These are phyloP conservation scores for Equus przewalskii DNA, from an alignment of 2,113 vertebrate species.

Conservation along the genomic window DNA sequence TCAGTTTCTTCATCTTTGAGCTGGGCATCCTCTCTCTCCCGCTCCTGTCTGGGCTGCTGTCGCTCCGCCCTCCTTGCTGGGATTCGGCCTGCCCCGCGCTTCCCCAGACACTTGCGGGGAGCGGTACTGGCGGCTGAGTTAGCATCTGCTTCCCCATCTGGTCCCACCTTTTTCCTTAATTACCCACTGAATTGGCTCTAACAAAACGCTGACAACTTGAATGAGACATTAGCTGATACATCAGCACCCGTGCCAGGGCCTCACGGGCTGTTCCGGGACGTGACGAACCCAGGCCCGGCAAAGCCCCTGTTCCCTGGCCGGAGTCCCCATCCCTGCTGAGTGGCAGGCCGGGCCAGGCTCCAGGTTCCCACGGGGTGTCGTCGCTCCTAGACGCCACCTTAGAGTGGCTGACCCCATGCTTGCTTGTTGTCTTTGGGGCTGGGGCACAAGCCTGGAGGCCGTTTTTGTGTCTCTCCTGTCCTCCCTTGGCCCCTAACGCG, in stretches of 20 bases:
- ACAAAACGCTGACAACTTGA: conserved; percentile 84
- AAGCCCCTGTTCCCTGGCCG: not conserved
- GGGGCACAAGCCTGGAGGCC: not conserved
- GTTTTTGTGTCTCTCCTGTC: not conserved
- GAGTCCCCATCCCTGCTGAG: not conserved
- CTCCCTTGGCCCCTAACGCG: not conserved
- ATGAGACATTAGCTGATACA: conserved; percentile 81
- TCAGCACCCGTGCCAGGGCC: conserved; percentile 66
- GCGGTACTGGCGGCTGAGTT: not conserved
- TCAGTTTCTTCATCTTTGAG: conserved; percentile 56
- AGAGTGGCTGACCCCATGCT: not conserved
- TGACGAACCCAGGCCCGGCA: not conserved
- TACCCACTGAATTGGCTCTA: conserved; percentile 84
- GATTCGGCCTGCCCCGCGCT: not conserved
- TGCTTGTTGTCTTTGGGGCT: not conserved
- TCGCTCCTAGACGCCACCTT: not conserved
- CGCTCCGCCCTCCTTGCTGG: not conserved
- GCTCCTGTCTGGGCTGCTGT: not conserved
- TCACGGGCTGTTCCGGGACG: conserved; percentile 29
- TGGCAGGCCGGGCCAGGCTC: not conserved
- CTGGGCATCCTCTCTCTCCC: not conserved
- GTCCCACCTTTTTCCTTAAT: conserved; percentile 84
- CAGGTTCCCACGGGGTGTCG: not conserved
- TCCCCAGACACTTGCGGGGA: not conserved
- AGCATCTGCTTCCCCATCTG: conserved; percentile 85